phyloP scores from a whole-genome alignment of 2,888 invertebrate genomes.

The Lasioglossum villosulum region DNA sequence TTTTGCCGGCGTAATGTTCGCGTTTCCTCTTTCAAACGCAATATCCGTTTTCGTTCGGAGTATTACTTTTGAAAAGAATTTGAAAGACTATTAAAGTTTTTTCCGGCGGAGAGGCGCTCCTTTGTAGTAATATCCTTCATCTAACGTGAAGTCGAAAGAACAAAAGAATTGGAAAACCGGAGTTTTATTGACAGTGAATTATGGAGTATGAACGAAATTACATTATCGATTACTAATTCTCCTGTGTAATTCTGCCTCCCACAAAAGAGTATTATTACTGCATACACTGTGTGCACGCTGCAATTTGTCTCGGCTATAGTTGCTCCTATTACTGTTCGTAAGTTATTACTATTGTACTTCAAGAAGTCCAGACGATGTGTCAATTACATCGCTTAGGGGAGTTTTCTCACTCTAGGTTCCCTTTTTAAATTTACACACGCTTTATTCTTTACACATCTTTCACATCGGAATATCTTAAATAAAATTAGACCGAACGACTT shows the following conservation, averaged over 20 bases:
- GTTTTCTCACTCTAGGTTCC: too few species aligned
- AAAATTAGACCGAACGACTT: too few species aligned
- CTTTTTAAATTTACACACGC: too few species aligned
- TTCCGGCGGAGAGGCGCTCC: neutral
- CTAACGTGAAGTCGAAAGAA: constrained; percentile 6
- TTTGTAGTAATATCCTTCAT: neutral
- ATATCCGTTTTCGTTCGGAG: neutral
- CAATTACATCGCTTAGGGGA: neutral
- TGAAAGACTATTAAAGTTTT: constrained; percentile 9
- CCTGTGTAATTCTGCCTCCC: neutral
- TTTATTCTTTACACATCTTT: too few species aligned
- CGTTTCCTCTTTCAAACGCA: neutral
- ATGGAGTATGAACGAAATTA: neutral
- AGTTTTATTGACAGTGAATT: constrained; percentile 7
- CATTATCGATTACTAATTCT: constrained; percentile 29
- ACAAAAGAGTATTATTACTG: constrained; percentile 10
- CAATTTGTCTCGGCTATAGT: neutral
- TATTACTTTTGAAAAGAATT: constrained; percentile 5
- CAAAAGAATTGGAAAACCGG: constrained; percentile 21
- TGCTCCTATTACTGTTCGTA: neutral
- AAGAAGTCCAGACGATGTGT: neutral
- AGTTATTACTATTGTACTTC: neutral
- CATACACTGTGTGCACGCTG: neutral
- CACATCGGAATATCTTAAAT: too few species aligned
- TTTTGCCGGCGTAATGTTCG: neutral